Conservation (phyloP, 1,140 invertebrate species). For the Wasmannia auropunctata region DNA sequence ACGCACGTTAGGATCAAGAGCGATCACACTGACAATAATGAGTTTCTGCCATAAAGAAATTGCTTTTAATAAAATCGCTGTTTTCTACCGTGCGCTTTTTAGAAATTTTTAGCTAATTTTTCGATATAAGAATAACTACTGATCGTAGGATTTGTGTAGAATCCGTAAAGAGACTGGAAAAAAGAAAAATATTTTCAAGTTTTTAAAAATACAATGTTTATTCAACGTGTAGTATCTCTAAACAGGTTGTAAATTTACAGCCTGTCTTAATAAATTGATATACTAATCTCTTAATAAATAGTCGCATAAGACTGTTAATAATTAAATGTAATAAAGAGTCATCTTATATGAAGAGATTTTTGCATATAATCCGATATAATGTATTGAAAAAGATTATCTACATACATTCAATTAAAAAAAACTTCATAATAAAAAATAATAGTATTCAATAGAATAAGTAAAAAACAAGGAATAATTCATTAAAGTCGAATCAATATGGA, state of each 20-base stretch:
- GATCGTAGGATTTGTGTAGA: neutral
- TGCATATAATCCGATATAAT: neutral
- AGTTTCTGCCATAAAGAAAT: neutral
- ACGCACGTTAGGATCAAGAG: neutral
- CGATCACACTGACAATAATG: neutral
- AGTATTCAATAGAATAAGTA: neutral
- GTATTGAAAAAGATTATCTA: neutral
- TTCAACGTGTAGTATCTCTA: constrained; percentile 66
- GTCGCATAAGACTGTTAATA: neutral
- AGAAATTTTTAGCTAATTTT: neutral
- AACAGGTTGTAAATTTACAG: constrained; percentile 33
- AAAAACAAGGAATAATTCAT: neutral
- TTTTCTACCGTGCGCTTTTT: neutral
- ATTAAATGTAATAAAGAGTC: neutral
- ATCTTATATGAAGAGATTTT: neutral
- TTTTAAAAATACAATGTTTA: constrained; percentile 77
- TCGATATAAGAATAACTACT: neutral
- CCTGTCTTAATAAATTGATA: neutral
- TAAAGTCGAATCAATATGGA: neutral
- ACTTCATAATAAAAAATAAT: neutral
- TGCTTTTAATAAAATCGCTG: neutral
- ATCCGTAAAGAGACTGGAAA: neutral
- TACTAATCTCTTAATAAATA: constrained; percentile 14
- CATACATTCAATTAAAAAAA: neutral
- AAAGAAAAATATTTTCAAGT: neutral